Evolutionary conservation across 1,140 invertebrate species (phyloP).

Genomic region (Nautilus pompilius): DNA sequence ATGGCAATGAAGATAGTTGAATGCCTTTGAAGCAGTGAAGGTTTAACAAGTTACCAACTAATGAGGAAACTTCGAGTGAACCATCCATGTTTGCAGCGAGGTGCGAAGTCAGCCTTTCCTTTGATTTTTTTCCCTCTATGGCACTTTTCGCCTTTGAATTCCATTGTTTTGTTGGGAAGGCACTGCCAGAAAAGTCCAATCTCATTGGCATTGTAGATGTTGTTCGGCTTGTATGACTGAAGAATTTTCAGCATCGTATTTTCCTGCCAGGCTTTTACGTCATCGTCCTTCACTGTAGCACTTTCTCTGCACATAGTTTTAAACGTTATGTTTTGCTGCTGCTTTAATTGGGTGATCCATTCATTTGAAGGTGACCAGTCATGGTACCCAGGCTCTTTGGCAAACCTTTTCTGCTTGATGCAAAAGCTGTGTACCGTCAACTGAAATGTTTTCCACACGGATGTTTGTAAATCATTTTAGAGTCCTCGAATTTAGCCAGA

Average conservation of each 20-base stretch:
- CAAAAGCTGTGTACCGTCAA: too few relatives aligned
- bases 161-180: conserved; percentile 23
- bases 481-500: too few relatives aligned
- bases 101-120: conserved; percentile 22
- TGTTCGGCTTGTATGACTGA: conserved; percentile 6
- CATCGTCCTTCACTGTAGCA: conserved; percentile 6
- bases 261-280: conserved; percentile 9
- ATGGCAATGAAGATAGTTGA: too few relatives aligned
- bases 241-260: conserved; percentile 5
- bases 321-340: conserved; percentile 11
- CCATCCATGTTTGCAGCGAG: conserved; percentile 20
- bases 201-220: conserved; percentile 34
- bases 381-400: too few relatives aligned
- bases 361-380: too few relatives aligned
- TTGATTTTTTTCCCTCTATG: conserved; percentile 27
- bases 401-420: too few relatives aligned
- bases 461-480: too few relatives aligned
- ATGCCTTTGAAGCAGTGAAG: too few relatives aligned
- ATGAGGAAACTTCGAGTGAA: conserved; percentile 50
- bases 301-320: conserved; percentile 17
- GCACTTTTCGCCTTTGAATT: conserved; percentile 17
- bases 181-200: conserved; percentile 23
- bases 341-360: too few relatives aligned
- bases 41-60: too few relatives aligned
- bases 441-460: too few relatives aligned